Evolutionary conservation across 2,888 invertebrate species (phyloP).

Genomic region (Mechanitis mazaeus): DNA sequence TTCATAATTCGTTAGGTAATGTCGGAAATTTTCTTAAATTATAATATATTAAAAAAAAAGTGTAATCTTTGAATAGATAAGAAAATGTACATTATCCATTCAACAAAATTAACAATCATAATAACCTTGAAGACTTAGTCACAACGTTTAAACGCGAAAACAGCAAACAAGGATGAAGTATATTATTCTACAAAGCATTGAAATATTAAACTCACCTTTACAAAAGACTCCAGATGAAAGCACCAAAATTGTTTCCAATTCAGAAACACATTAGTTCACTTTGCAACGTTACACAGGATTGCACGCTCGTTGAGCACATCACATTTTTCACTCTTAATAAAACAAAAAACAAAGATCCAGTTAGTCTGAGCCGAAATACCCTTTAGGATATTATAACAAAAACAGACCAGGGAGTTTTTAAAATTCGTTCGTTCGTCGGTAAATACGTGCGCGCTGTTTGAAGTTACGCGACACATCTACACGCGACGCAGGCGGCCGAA

Average conservation of each 20-base stretch:
- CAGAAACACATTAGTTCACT: constrained; percentile 71
- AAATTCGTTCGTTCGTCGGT: constrained; percentile 49
- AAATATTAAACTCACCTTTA: constrained; percentile 22
- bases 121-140: constrained; percentile 42
- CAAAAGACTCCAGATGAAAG: constrained; percentile 39
- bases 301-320: constrained; percentile 64
- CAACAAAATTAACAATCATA: constrained; percentile 18
- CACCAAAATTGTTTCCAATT: constrained; percentile 56
- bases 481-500: constrained; percentile 44
- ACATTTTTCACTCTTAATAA: constrained; percentile 72
- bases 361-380: constrained; percentile 38
- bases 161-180: constrained; percentile 1
- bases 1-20: too few relatives aligned
- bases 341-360: constrained; percentile 56
- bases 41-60: not conserved
- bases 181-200: not conserved
- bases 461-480: constrained; percentile 25
- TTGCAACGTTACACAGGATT: constrained; percentile 62
- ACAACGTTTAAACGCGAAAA: constrained; percentile 7
- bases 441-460: constrained; percentile 46
- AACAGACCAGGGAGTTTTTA: constrained; percentile 46
- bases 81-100: constrained; percentile 14
- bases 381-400: constrained; percentile 44
- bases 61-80: constrained; percentile 3
- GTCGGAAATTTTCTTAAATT: too few relatives aligned